Conservation (phyloP, 2,113 vertebrate species). For the Trachemys scripta region DNA sequence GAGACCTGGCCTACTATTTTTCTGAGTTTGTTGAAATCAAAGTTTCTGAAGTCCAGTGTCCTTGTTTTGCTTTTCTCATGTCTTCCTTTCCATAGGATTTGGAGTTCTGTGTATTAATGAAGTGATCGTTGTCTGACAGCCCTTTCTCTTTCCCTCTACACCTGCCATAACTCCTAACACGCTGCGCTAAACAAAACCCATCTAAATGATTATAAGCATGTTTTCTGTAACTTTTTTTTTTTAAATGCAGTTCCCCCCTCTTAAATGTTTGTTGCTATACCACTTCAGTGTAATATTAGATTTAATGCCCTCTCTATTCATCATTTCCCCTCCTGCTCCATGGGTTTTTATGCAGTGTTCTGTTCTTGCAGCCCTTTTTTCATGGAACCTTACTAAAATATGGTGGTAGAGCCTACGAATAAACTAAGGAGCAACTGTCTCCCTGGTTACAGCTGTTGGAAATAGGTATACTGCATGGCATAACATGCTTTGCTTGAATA, state of each 20-base stretch:
- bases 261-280: neutral
- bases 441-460: neutral
- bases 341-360: neutral
- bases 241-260: neutral
- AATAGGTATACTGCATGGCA: neutral
- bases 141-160: neutral
- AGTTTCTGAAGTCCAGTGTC: too few species aligned
- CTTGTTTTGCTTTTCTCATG: too few species aligned
- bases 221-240: neutral
- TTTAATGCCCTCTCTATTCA: neutral
- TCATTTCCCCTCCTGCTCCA: neutral
- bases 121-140: neutral
- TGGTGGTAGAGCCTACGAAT: neutral
- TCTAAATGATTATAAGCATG: neutral
- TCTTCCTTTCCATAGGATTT: too few species aligned
- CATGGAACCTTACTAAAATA: neutral
- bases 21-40: too few species aligned
- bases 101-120: neutral
- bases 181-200: neutral
- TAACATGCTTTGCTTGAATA: neutral
- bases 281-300: neutral
- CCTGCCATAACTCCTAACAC: neutral
- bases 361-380: neutral
- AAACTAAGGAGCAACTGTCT: neutral
- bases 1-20: too few species aligned